These are phyloP conservation scores for Harpalus rubripes DNA, from an alignment of 2,888 invertebrate species.

Conservation along the genomic window DNA sequence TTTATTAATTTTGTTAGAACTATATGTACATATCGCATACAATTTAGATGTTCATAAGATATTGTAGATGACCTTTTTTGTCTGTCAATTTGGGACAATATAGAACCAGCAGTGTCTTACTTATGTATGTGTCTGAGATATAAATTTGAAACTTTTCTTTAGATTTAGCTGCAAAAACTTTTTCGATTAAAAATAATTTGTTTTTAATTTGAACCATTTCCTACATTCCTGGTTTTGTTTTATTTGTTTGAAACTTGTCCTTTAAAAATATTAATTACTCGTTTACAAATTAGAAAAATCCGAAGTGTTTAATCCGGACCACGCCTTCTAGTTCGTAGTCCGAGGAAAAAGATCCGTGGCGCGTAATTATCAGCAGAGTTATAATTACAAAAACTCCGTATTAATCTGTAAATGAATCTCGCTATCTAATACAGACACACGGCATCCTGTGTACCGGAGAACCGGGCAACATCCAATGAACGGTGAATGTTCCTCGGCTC, in stretches of 20 bases:
- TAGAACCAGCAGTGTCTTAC: too few relatives aligned
- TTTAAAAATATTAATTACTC: slow-evolving; percentile 55
- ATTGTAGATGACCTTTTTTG: too few relatives aligned
- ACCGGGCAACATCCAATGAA: neutral
- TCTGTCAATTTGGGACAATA: too few relatives aligned
- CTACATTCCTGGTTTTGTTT: neutral
- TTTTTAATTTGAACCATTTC: neutral
- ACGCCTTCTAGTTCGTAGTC: slow-evolving; percentile 31
- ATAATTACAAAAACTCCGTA: slow-evolving; percentile 62
- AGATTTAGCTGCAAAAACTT: too few relatives aligned
- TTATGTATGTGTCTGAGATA: too few relatives aligned
- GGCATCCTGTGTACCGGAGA: slow-evolving; percentile 51
- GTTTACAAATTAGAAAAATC: slow-evolving; percentile 59
- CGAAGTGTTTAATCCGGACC: slow-evolving; percentile 34
- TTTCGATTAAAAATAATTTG: too few relatives aligned
- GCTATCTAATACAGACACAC: slow-evolving; percentile 46
- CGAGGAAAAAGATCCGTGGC: slow-evolving; percentile 21
- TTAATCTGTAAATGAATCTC: slow-evolving; percentile 66
- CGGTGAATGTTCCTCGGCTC: neutral
- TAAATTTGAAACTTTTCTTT: too few relatives aligned
- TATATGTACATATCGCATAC: too few relatives aligned
- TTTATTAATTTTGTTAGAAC: too few relatives aligned
- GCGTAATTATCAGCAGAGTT: slow-evolving; percentile 62
- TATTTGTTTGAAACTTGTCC: neutral
- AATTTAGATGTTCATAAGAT: too few relatives aligned